These are phyloP conservation scores for Aplidium turbinatum DNA, from an alignment of 23 tunicate species.

Conservation along the genomic window DNA sequence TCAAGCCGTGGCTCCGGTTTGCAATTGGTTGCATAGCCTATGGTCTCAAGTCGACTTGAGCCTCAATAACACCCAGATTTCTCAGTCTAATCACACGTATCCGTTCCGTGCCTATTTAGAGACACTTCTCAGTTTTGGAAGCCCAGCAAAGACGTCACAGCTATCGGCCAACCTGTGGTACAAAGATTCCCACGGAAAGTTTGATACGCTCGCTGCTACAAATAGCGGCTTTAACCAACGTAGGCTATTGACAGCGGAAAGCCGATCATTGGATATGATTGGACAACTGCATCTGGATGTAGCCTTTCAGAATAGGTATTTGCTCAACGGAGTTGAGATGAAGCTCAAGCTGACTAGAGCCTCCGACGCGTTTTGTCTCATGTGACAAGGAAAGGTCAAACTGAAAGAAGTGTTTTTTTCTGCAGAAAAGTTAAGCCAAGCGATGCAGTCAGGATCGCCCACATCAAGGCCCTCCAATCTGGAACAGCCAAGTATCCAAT, in stretches of 20 bases:
- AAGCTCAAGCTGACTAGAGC: too few species aligned
- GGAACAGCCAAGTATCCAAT: too few species aligned
- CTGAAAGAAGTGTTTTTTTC: too few species aligned
- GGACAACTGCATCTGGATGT: conserved; percentile 40
- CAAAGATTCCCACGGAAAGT: conserved; percentile 3
- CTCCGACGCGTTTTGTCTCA: too few species aligned
- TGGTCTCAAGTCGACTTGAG: conserved; percentile 18
- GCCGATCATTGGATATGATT: conserved; percentile 4
- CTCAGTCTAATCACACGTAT: conserved; percentile 9
- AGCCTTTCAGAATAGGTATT: too few species aligned
- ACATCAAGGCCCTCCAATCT: too few species aligned
- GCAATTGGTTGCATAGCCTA: conserved; percentile 21
- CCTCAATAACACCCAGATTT: conserved; percentile 2
- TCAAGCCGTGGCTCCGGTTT: too few species aligned
- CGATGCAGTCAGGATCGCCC: too few species aligned
- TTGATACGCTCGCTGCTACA: conserved; percentile 2
- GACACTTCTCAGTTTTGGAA: conserved; percentile 30
- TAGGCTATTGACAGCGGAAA: conserved; percentile 19
- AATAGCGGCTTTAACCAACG: conserved; percentile 5
- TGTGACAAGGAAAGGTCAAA: too few species aligned
- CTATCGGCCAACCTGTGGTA: conserved; percentile 14
- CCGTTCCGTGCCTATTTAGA: conserved; percentile 32
- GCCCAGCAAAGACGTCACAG: conserved; percentile 10
- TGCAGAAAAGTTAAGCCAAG: too few species aligned
- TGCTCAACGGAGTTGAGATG: too few species aligned